Base-by-base conservation (phyloP, 92 coral and sea anemone genomes). In the Phenganax subtilis region DNA sequence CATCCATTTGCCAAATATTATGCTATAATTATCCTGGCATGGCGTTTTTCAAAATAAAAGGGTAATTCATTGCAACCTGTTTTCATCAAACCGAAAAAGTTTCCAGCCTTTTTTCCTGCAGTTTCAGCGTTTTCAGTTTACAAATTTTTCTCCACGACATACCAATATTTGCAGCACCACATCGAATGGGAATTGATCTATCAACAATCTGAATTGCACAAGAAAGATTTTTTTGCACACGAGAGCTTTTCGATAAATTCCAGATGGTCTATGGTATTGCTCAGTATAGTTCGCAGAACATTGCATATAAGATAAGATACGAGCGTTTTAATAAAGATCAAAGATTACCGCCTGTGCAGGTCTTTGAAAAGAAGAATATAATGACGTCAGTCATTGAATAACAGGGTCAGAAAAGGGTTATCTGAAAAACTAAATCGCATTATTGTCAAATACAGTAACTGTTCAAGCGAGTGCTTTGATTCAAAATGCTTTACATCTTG, bases 321-420 rank as follows among this genome's bases (percentile, higher is more conserved):
- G 9, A 9, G 8, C 70, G 0, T n/a, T 6, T 2, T 37, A 37
- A 37, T 37, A 7, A 7, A 17, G 70, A 68, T 68, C 54, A 68
- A 68, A 68, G 10, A 16, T 6, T 9, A 37, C 73, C 73, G 73
- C 73, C 3, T 28, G 73, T 68, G 4, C 9, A 68, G 11, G 53
- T 30, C 31, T 66, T 27, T 7, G 11, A 30, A 51, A 28, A 30
- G 7, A 68, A 68, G n/a, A 30, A 25, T 10, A 68, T 10, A 9
- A 68, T 37, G 73, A 68, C 73, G 73, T 68, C 73, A 68, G 31
- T 30, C 54, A 6, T 30, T 68, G 73, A 68, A 68, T 29, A 68
- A 68, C 73, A 68, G 47, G 73, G 73, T 68, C 73, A 68, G 16
- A 30, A 30, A 2, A 30, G 16, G n/a, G 54, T 30, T 37, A 68